phyloP scores from a whole-genome alignment of 2,888 invertebrate genomes.

The Ectemnius lituratus region DNA sequence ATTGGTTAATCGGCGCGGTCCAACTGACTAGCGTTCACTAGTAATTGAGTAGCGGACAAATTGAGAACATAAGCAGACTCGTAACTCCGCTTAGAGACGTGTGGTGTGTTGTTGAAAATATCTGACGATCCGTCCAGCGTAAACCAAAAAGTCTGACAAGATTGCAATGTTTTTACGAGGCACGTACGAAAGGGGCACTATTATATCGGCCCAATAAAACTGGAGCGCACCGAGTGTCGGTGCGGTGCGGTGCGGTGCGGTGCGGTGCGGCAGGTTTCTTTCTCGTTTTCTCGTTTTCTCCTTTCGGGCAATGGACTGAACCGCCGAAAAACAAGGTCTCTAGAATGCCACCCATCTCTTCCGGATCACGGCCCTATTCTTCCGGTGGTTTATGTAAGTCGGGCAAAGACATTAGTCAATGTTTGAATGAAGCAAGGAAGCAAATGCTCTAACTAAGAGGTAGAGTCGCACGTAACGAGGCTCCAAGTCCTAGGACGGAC shows the following conservation, averaged over 20 bases:
- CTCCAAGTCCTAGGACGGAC: too few species aligned
- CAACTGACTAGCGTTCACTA: slow-evolving; percentile 16
- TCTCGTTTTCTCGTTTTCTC: slow-evolving; percentile 49
- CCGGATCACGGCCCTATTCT: slow-evolving; percentile 8
- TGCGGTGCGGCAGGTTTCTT: slow-evolving; percentile 23
- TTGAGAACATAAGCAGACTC: slow-evolving; percentile 6
- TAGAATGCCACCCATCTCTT: slow-evolving; percentile 25
- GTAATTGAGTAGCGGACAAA: slow-evolving; percentile 23
- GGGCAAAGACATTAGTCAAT: too few species aligned
- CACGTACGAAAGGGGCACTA: slow-evolving; percentile 23
- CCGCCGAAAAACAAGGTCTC: slow-evolving; percentile 5
- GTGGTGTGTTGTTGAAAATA: not conserved
- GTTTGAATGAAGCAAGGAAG: too few species aligned
- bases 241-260: too few species aligned
- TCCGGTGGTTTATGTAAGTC: slow-evolving; percentile 45
- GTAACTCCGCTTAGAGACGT: not conserved
- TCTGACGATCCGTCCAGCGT: slow-evolving; percentile 4
- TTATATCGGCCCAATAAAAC: slow-evolving; percentile 36
- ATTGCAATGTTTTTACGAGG: slow-evolving; percentile 32
- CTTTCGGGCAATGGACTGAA: slow-evolving; percentile 37
- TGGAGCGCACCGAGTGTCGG: slow-evolving; percentile 22
- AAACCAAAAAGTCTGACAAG: not conserved
- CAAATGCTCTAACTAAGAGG: too few species aligned
- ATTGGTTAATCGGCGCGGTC: slow-evolving; percentile 55
- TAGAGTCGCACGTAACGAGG: too few species aligned